Base-by-base conservation (phyloP, 2,113 vertebrate genomes). In the Sigmodon hispidus region DNA sequence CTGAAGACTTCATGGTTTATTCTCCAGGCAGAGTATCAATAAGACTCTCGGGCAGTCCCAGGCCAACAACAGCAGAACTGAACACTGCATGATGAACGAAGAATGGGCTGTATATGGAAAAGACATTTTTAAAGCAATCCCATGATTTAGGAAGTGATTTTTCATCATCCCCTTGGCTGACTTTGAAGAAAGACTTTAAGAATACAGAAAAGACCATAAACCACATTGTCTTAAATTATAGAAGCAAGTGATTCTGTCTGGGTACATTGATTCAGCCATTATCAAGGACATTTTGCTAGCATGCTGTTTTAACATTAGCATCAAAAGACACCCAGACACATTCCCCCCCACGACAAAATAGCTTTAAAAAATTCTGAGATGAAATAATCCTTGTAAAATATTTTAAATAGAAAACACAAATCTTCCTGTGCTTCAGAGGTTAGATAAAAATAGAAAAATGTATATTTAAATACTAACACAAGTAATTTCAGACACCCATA, bases 81-180 rank as follows among this genome's bases (percentile, higher is more conserved):
- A 90, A 85, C 84, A 63, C 31, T 77, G 22, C 15, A 2, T 75
- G 81, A 57, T 80, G 85, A 94, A 94, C 57, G 88, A 95, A 40
- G 11, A 40, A 93, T 70, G 34, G 86, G 11, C 43, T 65, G 22
- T 91, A 43, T 17, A 69, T 70, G 52, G 92, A 87, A 96, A 93
- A 87, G 88, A 84, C 43, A 83, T 94, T 94, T 94, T 94, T 48
- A 87, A 96, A 97, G 86, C 94, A 59, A 95, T 87, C 50, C 86
- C 89, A 40, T 93, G 84, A 92, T 97, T 85, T 93, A 95, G 80
- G 72, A 95, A 96, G 95, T 94, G 70, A 95, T 92, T 96, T 95
- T 76, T 97, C 81, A 86, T 96, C 87, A 79, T 90, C 75, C 92
- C 61, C 76, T 96, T 96, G 87, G 93, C 72, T 96, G 93, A 91